Base-by-base conservation (phyloP, 1,140 invertebrate species). In the Drosophila lowei region DNA sequence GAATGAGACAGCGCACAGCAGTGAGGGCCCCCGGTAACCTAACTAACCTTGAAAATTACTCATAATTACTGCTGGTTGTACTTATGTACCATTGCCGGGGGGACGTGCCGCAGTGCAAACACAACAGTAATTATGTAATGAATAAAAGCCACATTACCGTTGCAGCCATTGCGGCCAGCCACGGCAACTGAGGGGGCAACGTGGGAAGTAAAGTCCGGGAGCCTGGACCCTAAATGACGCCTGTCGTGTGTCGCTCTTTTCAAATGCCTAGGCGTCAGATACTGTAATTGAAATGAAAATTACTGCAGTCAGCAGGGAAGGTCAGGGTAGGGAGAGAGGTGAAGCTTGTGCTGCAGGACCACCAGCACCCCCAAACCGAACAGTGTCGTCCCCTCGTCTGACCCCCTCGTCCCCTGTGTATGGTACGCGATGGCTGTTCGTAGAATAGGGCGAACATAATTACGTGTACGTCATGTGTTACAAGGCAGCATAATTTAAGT, bases 81-180 rank as follows among this genome's bases (percentile, higher is more conserved):
- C 71, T 60, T 38, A 63, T 2, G 5, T 25, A 0, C 46, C 57
- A 50, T 55, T 55, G 54, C 77, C 49, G 64, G n/a, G 42, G 72
- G 62, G 80, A 54, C 41, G 30, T 68, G 77, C 64, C 81, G 56
- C 81, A 77, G 60, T 62, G 81, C 83, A 88, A 85, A 85, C 81
- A 81, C 74, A 81, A 67, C 83, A 66, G 77, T 88, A 85, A 85
- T 85, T 85, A 85, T 86, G 81, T 77, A 88, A 85, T 88, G 81
- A 77, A 85, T 86, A 75, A 78, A 77, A 72, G 73, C 81, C 78
- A 81, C 78, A 86, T 88, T 73, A 79, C 71, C 79, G 61, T 64
- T 84, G 68, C 55, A 77, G 11, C 44, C 16, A 50, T 64, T 84
- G 68, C 55, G 72, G 11, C 44, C 16, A 49, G 15, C 23, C 23